Base-by-base conservation (phyloP, 2,888 invertebrate genomes). In the Lasioglossum figueresi region DNA sequence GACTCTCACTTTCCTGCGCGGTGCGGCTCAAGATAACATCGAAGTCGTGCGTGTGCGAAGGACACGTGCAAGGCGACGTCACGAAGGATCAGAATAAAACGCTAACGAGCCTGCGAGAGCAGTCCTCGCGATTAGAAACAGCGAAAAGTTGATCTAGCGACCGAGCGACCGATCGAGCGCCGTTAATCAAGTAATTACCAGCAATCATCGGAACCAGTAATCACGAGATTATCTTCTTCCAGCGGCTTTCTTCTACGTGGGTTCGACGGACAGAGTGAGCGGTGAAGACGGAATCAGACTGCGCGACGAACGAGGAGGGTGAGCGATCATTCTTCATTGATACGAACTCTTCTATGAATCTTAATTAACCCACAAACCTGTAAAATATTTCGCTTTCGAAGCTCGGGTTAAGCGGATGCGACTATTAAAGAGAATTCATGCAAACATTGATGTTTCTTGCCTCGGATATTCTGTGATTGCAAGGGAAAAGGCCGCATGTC, bases 201-300 rank as follows among this genome's bases (percentile, higher is more conserved):
- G 23, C 34, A 12, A n/a, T 40, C 37, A 3, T 19, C 68, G 37
- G 37, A 19, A 37, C 37, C 56, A 23, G 34, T 43, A 77, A 78
- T 82, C 70, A 79, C 34, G 75, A 77, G 3, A 14, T 78, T 73
- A 52, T 74, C 52, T 48, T 19, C n/a, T 90, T 91, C 77, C 96
- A 98, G 98, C 98, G 92, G 98, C 98, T 27, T 98, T 97, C 94
- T 99, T 99, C 96, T 98, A 98, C 96, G 98, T 97, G 93, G 98
- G 98, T 83, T 96, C 96, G 79, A 96, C 97, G 8, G 96, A 97
- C 90, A 95, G 96, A 3, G 97, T 98, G 0, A 96, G 96, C 89
- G 96, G 96, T 82, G 96, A 96, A 52, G 52, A 52, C 88, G 98
- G 98, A 40, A 96, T 96, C 91, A 96, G 98, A 72, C 95, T 99